phyloP scores from a whole-genome alignment of 2,113 vertebrate genomes.

The Aptenodytes patagonicus region DNA sequence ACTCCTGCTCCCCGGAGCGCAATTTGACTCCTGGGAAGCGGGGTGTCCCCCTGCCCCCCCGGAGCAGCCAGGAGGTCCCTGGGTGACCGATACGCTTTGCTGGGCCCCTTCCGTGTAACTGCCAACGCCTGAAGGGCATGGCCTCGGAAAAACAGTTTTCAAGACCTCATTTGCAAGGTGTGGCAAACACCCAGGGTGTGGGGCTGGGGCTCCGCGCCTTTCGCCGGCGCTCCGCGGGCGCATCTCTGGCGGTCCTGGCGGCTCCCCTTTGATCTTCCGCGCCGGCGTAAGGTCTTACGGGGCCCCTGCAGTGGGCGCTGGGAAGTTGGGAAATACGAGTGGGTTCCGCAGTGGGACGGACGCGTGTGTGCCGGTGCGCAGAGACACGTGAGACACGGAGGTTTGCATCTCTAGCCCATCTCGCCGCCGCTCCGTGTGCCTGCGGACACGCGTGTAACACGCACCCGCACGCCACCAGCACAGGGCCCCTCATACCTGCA shows the following conservation, averaged over 20 bases:
- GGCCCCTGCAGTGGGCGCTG: not conserved
- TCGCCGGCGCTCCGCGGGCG: not conserved
- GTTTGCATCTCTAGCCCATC: accelerated
- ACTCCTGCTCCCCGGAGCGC: not conserved
- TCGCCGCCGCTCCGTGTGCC: not conserved
- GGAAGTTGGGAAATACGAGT: not conserved
- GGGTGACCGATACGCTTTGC: not conserved
- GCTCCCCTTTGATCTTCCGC: not conserved
- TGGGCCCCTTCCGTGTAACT: not conserved
- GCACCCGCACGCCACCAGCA: not conserved
- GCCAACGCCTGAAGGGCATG: not conserved
- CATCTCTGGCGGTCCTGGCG: accelerated
- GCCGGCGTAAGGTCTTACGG: not conserved
- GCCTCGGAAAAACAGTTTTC: not conserved
- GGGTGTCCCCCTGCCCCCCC: no score
- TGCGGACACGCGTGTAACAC: not conserved
- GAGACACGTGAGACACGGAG: not conserved
- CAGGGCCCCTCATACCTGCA: not conserved
- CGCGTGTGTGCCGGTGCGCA: accelerated
- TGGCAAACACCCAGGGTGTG: not conserved
- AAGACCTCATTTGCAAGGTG: not conserved
- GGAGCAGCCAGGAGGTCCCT: not conserved
- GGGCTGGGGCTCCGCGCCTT: not conserved
- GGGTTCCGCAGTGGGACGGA: not conserved
- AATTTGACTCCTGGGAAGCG: not conserved